Conservation (phyloP, 2,888 invertebrate genomes). For the Ectemnius continuus region DNA sequence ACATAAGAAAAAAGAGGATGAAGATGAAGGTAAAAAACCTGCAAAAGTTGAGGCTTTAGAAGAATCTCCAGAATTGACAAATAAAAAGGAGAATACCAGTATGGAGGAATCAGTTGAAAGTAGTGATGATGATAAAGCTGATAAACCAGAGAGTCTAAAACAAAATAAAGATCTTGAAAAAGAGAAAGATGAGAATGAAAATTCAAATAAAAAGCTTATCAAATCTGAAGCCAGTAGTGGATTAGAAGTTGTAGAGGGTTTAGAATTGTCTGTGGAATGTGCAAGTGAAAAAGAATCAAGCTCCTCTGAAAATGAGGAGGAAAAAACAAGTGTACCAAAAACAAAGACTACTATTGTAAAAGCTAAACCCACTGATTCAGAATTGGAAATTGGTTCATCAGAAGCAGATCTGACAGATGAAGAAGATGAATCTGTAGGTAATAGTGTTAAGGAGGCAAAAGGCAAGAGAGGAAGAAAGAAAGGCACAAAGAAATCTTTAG, state of each 20-base stretch:
- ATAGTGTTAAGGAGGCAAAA: slow-evolving; percentile 26
- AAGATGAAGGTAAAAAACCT: not conserved
- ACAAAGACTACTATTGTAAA: slow-evolving; percentile 73
- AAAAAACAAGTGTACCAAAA: slow-evolving; percentile 59
- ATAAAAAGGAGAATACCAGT: not conserved
- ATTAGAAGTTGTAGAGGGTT: slow-evolving; percentile 69
- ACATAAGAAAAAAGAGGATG: not conserved
- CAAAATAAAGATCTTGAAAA: not conserved
- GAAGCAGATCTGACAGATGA: slow-evolving; percentile 64
- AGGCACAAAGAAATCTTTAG: slow-evolving; percentile 50
- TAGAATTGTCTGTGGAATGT: slow-evolving; percentile 74
- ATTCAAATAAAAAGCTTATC: slow-evolving; percentile 35
- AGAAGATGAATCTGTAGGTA: slow-evolving; percentile 35
- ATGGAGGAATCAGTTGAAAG: not conserved
- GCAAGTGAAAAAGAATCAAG: slow-evolving; percentile 73
- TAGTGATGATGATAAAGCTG: not conserved
- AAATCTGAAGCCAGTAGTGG: slow-evolving; percentile 41
- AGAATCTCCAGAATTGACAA: not conserved
- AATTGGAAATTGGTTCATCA: slow-evolving; percentile 70
- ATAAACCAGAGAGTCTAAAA: not conserved
- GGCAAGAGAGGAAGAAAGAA: slow-evolving; percentile 38
- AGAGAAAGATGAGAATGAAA: slow-evolving; percentile 24
- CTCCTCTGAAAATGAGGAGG: slow-evolving; percentile 63
- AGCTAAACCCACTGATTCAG: slow-evolving; percentile 71
- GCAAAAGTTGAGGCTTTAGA: not conserved